Base-by-base conservation (phyloP, 2,888 invertebrate genomes). In the Polyommatus iphigenia region DNA sequence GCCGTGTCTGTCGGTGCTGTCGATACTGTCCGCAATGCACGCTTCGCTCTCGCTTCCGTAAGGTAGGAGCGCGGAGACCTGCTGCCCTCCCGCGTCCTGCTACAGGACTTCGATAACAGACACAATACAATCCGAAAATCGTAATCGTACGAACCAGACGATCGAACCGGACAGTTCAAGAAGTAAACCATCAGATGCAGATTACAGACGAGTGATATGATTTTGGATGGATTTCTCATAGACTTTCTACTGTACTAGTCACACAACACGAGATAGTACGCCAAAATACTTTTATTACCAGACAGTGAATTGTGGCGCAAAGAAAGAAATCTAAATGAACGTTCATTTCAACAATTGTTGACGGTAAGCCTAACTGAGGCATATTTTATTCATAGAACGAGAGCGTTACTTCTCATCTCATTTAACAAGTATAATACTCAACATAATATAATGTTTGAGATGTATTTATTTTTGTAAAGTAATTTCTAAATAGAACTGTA, bases 1-100 rank as follows among this genome's bases (percentile, higher is more conserved):
- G 91, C 88, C 91, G 90, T 93, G 89, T 91, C 89, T 91, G 87
- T 91, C 91, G 88, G 20, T 59, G 59, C 59, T 59, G 59, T 67
- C 67, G 90, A 89, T 86, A 90, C 90, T 91, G 89, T 91, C 91
- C 87, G 91, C 93, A 92, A 91, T 91, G 93, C 93, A 93, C 93
- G 93, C 93, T 92, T 91, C 86, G 89, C 90, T 91, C 86, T 84
- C 85, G 91, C 91, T 92, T 92, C 46, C 87, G 86, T 91, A 92
- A 92, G 90, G 92, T 92, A 93, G 93, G 93, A 93, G 93, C 92
- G 91, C 87, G 83, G 67, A 24, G 62, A 67, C 18, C 29, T 67
- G 67, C 62, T 10, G 24, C 4, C 59, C 20, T 67, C 15, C 62
- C 67, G 3, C 67, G 15, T 29, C 15, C 13, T 13, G 29, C 62